These are phyloP conservation scores for Aleiodes leptofemur DNA, from an alignment of 2,888 invertebrate genomes.

Conservation along the genomic window DNA sequence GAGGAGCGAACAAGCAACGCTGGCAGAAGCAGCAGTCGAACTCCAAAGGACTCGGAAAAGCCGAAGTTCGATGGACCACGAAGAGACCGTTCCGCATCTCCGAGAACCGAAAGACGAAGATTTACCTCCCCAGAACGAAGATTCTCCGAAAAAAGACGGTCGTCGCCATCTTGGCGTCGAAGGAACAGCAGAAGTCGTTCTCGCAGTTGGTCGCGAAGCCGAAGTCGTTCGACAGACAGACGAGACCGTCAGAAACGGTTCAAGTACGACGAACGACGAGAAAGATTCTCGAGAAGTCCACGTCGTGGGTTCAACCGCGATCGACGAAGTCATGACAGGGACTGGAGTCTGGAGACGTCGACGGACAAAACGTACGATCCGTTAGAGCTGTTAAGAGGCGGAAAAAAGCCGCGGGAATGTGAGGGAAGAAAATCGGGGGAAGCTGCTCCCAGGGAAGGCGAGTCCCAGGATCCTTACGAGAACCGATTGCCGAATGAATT, in stretches of 20 bases:
- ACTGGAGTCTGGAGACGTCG: constrained; percentile 57
- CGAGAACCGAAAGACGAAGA: constrained; percentile 48
- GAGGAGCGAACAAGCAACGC: constrained; percentile 56
- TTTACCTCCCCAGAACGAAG: constrained; percentile 60
- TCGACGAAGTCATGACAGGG: constrained; percentile 60
- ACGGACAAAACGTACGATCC: constrained; percentile 66
- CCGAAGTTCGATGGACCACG: constrained; percentile 43
- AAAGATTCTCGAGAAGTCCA: constrained; percentile 66
- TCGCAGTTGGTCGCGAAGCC: constrained; percentile 66
- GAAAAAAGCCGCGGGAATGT: constrained; percentile 58
- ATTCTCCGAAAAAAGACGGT: constrained; percentile 60
- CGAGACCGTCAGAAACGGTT: constrained; percentile 55
- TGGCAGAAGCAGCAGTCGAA: constrained; percentile 52
- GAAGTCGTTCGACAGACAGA: constrained; percentile 67
- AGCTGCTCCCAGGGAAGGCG: constrained; percentile 59
- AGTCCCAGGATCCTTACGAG: constrained; percentile 60
- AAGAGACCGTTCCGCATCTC: constrained; percentile 48
- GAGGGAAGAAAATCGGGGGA: constrained; percentile 64
- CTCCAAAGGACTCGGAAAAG: constrained; percentile 50
- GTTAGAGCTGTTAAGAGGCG: constrained; percentile 67
- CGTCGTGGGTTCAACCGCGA: constrained; percentile 56
- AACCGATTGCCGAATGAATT: constrained; percentile 59
- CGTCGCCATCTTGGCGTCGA: constrained; percentile 65
- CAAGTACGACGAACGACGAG: constrained; percentile 63
- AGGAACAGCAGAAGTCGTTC: constrained; percentile 63